These are phyloP conservation scores for Hyalella azteca DNA, from an alignment of 2,888 invertebrate species.

Conservation along the genomic window DNA sequence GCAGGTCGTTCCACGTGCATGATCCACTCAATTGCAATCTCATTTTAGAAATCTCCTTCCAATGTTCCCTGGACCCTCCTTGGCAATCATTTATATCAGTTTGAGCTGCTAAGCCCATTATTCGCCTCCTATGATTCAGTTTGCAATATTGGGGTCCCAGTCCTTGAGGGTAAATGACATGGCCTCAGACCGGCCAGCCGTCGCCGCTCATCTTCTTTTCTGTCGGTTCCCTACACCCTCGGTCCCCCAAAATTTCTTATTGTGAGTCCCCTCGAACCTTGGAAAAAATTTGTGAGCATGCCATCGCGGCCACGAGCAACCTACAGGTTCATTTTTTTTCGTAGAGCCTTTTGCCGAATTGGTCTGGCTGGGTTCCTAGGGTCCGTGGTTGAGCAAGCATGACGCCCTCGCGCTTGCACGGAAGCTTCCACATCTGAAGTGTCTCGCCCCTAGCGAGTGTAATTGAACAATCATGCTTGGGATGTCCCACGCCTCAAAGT, in stretches of 20 bases:
- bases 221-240: not conserved
- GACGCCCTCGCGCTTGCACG: not conserved
- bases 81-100: not conserved
- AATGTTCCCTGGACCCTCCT: not conserved
- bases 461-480: constrained; percentile 31
- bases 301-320: constrained; percentile 21
- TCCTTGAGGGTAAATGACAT: constrained; percentile 6
- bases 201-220: constrained; percentile 19
- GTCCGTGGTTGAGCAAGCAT: constrained; percentile 30
- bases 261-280: constrained; percentile 20
- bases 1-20: not conserved
- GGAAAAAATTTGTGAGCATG: constrained; percentile 34
- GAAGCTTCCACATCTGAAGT: constrained; percentile 14
- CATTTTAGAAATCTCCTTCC: constrained; percentile 19
- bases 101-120: constrained; percentile 31
- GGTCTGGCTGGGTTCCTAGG: constrained; percentile 9
- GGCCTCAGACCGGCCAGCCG: not conserved
- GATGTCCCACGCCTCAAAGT: not conserved
- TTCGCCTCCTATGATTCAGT: constrained; percentile 23
- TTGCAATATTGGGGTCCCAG: not conserved
- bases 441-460: constrained; percentile 8
- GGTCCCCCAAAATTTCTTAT: not conserved
- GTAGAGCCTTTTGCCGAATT: constrained; percentile 27
- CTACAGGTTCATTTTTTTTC: constrained; percentile 23
- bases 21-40: constrained; percentile 15